Evolutionary conservation across 1,140 invertebrate species (phyloP), one percentile per base, ranked within the genome.

Genomic region (Cryptotermes secundus): DNA sequence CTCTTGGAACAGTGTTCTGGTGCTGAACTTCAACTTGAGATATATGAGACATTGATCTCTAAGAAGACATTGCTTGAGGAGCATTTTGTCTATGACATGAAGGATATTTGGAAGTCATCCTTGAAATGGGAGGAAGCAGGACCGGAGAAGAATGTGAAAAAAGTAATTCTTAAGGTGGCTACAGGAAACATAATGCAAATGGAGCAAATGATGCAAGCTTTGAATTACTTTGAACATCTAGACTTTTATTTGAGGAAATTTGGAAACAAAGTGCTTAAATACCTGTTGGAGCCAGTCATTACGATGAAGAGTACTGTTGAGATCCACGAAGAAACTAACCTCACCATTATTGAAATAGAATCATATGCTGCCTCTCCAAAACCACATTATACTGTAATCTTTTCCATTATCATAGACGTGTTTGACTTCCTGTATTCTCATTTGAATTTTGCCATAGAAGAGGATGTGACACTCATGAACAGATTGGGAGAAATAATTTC

Each of bases 401-500:
- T 95, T 35, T 86, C 90, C 26, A 93, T 94, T 88, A 88, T 95
- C 45, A 91, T 90, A 84, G 86, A 90, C 72, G 86, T 95, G 34
- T 92, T 95, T 80, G 87, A 92, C 79, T 95, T 92, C 86, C 87
- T 96, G 31, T 85, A 90, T 83, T 89, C 91, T 84, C 92, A 91
- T 88, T 90, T 95, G 80, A 92, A 93, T 86, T 87, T 93, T 85
- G 87, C 88, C 9, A 88, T 93, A 79, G 87, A 89, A 4, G 88
- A 90, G 4, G 88, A 92, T 0, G 87, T 90, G 31, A 91, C 91
- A 31, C 89, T 95, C 22, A 91, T 96, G 85, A 89, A 87, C 82
- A 91, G 92, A 84, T 89, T 97, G 59, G 94, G 94, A 0, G 88
- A 90, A 16, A 87, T 93, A 83, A 90, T 96, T 7, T 90, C 92